Conservation (phyloP, 2,113 vertebrate species). For the Jaculus jaculus region DNA sequence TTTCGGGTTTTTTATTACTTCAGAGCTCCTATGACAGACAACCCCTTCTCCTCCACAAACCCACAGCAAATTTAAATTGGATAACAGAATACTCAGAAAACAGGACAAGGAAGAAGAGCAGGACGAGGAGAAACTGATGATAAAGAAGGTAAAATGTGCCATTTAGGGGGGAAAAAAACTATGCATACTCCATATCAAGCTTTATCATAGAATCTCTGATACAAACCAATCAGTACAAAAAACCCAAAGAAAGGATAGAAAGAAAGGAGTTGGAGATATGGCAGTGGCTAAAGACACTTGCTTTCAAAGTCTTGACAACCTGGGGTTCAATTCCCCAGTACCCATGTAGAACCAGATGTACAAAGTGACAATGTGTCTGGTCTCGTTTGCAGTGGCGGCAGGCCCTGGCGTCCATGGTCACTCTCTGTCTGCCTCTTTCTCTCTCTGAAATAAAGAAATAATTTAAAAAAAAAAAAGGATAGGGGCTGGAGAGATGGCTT, state of each 20-base stretch:
- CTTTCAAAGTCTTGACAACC: too few relatives aligned
- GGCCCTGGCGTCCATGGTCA: too few relatives aligned
- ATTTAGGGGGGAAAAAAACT: neutral
- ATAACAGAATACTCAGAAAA: neutral
- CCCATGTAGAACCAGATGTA: too few relatives aligned
- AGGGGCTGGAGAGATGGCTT: too few relatives aligned
- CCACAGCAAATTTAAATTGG: neutral
- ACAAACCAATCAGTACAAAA: conserved; percentile 1
- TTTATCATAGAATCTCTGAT: neutral
- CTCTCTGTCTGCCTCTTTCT: too few relatives aligned
- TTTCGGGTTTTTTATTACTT: neutral
- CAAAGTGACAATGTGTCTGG: too few relatives aligned
- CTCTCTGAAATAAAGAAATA: too few relatives aligned
- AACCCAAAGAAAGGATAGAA: neutral
- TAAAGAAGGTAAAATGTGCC: neutral
- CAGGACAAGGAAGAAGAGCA: neutral
- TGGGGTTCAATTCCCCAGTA: too few relatives aligned
- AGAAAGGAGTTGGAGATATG: neutral
- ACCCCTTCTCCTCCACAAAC: neutral
- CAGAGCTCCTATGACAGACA: neutral
- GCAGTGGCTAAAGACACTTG: too few relatives aligned
- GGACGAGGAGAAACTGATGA: neutral
- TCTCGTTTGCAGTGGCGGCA: too few relatives aligned
- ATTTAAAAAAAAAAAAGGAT: too few relatives aligned
- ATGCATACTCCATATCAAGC: neutral